Evolutionary conservation across 2,113 vertebrate genomes (phyloP), one percentile per base, ranked within the genome.

Genomic region (Gila orcuttii): DNA sequence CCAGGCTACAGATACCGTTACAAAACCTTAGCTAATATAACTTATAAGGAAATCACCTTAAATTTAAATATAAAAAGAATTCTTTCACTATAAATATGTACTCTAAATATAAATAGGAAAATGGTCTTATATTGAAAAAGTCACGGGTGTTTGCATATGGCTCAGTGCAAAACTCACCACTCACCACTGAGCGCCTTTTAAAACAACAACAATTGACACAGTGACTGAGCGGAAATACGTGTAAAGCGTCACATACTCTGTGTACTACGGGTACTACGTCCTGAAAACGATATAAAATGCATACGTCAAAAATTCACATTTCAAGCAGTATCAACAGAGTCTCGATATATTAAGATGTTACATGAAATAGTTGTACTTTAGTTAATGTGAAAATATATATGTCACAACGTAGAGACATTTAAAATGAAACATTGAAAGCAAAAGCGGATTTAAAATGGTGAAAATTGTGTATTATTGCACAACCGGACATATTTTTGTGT

Each of bases 151-250:
- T 39, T 79, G 33, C 5, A 8, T 33, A 5, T 79, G 7, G 12
- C 0, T 10, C 12, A 21, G 62, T 60, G 45, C 62, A 31, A 79
- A 79, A 42, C 42, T 42, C 42, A 6, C 47, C 74, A 82, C 82
- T 84, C 76, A 88, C 82, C 85, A 59, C 66, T 2, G 47, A 76
- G 47, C 60, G 85, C 69, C 68, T 86, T 25, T 75, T 80, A 4
- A 81, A 79, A 84, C 82, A 79, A 87, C 39, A 85, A 79, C 86
- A 80, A 66, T 36, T 42, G 57, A 87, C 84, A 83, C 71, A 75
- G 84, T 50, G 85, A 62, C 77, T 50, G 36, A 52, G 52, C 15
- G 76, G 68, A 71, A 28, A 42, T n/a, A 50, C 64, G 84, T 23
- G 79, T 25, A 17, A 1, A 1, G 69, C 84, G 80, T 88, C 84